Evolutionary conservation across 2,113 vertebrate species (phyloP).

Genomic region (Forbesichthys agassizii): DNA sequence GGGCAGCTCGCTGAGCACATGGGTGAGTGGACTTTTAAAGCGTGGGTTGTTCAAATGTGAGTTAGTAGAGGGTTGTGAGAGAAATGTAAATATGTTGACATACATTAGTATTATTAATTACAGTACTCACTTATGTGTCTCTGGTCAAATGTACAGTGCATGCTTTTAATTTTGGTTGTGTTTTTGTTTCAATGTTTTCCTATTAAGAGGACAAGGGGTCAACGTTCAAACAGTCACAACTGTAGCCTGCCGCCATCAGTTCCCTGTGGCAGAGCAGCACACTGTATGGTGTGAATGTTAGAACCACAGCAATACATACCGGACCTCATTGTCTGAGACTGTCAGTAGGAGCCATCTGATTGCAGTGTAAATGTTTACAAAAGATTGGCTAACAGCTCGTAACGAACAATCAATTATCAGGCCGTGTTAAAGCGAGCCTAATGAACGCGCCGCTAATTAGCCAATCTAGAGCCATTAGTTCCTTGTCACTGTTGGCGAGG

Average conservation of each 20-base stretch:
- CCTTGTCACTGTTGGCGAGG: slow-evolving; percentile 73
- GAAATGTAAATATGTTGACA: too few relatives aligned
- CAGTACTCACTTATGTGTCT: background rate
- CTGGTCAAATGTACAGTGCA: background rate
- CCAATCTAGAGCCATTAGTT: slow-evolving; percentile 80
- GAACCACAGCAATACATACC: slow-evolving; percentile 41
- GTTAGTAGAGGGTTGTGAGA: too few relatives aligned
- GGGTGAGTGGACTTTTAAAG: slow-evolving; percentile 63
- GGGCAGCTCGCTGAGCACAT: slow-evolving; percentile 59
- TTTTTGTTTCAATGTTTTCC: background rate
- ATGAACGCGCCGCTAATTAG: slow-evolving; percentile 77
- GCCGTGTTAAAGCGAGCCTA: slow-evolving; percentile 72
- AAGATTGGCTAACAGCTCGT: slow-evolving; percentile 78
- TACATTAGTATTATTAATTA: background rate
- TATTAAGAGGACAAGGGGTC: background rate
- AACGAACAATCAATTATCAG: slow-evolving; percentile 83
- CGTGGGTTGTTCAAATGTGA: background rate
- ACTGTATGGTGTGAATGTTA: background rate
- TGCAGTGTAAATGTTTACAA: slow-evolving; percentile 77
- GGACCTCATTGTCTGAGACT: slow-evolving; percentile 41
- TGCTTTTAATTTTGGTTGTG: background rate
- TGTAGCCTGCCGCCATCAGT: background rate
- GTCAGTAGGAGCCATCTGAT: slow-evolving; percentile 64
- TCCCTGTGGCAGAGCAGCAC: background rate
- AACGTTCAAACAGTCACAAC: slow-evolving; percentile 1